These are phyloP conservation scores for Psophia crepitans DNA, from an alignment of 2,113 vertebrate species.

Conservation along the genomic window DNA sequence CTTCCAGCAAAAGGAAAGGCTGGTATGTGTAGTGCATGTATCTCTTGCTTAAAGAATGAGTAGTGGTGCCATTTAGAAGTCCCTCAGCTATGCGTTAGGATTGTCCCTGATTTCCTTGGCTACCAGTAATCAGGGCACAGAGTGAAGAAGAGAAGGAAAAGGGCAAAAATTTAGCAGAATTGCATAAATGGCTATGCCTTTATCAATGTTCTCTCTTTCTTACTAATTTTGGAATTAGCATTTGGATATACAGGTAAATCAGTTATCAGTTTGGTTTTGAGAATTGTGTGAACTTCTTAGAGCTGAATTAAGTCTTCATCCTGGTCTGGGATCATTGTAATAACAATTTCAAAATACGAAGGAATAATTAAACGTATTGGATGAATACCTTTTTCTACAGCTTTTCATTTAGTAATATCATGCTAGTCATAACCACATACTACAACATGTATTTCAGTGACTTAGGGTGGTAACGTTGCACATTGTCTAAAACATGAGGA, in stretches of 20 bases:
- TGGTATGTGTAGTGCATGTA: neutral
- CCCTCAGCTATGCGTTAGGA: neutral
- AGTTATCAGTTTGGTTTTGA: neutral
- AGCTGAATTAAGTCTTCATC: neutral
- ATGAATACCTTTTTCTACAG: neutral
- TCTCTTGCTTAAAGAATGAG: neutral
- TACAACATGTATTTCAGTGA: neutral
- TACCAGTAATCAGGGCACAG: neutral
- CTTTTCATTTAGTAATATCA: neutral
- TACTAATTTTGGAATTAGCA: neutral
- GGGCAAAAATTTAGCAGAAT: neutral
- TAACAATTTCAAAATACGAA: neutral
- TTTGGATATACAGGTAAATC: neutral
- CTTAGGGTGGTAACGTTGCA: fast-evolving
- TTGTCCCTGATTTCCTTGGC: neutral
- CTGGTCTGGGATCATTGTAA: neutral
- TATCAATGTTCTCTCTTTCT: neutral
- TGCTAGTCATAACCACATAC: neutral
- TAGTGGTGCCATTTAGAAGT: neutral
- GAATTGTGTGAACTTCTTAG: neutral
- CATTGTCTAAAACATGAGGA: neutral
- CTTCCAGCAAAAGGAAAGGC: neutral
- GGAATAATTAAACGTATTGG: neutral
- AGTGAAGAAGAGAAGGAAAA: neutral
- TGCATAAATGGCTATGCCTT: neutral